phyloP scores from a whole-genome alignment of 2,888 invertebrate genomes.

The Pteria penguin region DNA sequence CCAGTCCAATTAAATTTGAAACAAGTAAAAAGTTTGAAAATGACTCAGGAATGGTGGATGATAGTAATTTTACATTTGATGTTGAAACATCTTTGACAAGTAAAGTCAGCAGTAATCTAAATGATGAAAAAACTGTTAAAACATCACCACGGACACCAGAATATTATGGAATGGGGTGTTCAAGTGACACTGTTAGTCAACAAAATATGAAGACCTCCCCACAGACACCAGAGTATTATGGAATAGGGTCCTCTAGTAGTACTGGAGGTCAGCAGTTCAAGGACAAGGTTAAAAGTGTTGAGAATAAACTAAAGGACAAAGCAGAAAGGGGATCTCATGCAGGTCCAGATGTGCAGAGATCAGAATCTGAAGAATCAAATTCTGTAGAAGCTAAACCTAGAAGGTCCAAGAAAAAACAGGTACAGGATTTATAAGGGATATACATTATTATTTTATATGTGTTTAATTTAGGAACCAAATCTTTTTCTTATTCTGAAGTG shows the following conservation, averaged over 20 bases:
- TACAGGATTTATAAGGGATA: too few species aligned
- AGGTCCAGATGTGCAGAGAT: background rate
- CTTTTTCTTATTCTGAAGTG: too few species aligned
- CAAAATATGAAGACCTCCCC: too few species aligned
- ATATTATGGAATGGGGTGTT: too few species aligned
- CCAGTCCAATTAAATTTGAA: conserved; percentile 47
- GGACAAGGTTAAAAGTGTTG: background rate
- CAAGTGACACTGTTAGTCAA: too few species aligned
- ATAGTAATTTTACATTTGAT: conserved; percentile 16
- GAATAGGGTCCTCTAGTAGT: background rate
- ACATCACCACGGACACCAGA: too few species aligned
- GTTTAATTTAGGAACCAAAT: too few species aligned
- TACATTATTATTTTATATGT: too few species aligned
- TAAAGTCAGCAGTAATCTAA: background rate
- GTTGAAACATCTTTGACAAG: background rate
- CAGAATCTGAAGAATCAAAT: conserved; percentile 18
- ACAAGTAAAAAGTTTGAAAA: conserved; percentile 1
- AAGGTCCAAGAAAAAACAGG: conserved; percentile 33
- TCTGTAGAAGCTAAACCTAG: conserved; percentile 3
- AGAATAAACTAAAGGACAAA: conserved; percentile 2
- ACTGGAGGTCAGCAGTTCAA: background rate
- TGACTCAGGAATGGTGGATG: conserved; percentile 31
- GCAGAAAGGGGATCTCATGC: too few species aligned
- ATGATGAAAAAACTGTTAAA: too few species aligned
- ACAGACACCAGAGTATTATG: too few species aligned